These are phyloP conservation scores for Andinoacara biseriatus DNA, from an alignment of 2,113 vertebrate species.

Conservation along the genomic window DNA sequence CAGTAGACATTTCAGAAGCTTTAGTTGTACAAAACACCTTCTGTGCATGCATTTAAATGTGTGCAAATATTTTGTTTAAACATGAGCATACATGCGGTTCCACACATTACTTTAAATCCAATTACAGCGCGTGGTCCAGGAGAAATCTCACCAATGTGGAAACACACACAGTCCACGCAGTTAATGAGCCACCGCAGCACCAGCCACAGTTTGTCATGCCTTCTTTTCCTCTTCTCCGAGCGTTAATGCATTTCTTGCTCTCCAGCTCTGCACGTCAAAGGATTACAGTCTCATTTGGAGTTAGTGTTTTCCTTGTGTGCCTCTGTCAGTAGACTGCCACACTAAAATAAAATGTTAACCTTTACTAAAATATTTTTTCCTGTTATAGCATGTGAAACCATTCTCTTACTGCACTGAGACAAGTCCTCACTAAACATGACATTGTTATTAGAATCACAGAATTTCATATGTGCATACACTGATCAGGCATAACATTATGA, in stretches of 20 bases:
- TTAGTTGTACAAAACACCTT: conserved; percentile 2
- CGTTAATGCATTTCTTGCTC: conserved; percentile 39
- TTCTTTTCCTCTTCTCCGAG: conserved; percentile 1
- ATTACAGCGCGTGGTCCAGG: conserved; percentile 45
- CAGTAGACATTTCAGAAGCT: conserved; percentile 1
- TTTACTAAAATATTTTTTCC: not conserved
- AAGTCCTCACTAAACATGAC: not conserved
- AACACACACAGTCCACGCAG: conserved; percentile 6
- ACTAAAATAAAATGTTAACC: conserved; percentile 17
- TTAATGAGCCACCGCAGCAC: conserved; percentile 48
- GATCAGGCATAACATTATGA: too few species aligned
- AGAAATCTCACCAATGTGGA: conserved; percentile 11
- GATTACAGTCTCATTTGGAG: conserved; percentile 61
- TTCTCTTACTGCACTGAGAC: not conserved
- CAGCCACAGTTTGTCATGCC: conserved; percentile 13
- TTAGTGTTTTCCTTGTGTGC: conserved; percentile 22
- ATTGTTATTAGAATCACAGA: not conserved
- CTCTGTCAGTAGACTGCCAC: conserved; percentile 25
- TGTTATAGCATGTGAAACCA: not conserved
- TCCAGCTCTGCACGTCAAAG: conserved; percentile 34
- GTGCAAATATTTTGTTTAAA: conserved; percentile 31
- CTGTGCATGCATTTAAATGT: not conserved
- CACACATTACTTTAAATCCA: conserved; percentile 44
- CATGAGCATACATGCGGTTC: not conserved
- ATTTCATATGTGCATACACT: too few species aligned